phyloP scores from a whole-genome alignment of 2,113 vertebrate genomes.

The Sitta europaea region DNA sequence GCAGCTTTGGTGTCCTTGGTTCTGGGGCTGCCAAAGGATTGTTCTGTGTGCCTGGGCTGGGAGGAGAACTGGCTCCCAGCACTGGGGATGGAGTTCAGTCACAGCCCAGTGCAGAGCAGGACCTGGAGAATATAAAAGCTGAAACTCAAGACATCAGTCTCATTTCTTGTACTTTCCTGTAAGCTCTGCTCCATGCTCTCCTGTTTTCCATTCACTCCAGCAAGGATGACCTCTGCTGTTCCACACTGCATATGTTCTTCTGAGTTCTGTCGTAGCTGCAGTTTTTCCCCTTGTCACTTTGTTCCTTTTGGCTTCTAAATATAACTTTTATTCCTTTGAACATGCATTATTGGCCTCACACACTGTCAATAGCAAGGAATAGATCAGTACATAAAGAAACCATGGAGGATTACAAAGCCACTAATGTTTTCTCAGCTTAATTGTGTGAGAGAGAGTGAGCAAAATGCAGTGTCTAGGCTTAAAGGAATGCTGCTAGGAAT shows the following conservation, averaged over 20 bases:
- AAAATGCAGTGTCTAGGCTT: neutral
- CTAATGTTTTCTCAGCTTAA: constrained; percentile 2
- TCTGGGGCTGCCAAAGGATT: too few species aligned
- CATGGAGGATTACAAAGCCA: neutral
- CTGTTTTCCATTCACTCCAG: neutral
- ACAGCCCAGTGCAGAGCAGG: too few species aligned
- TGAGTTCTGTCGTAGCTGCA: neutral
- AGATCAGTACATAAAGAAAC: neutral
- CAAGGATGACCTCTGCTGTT: neutral
- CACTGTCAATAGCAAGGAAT: neutral
- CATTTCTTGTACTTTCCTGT: neutral
- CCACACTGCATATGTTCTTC: neutral
- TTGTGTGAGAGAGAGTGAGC: neutral
- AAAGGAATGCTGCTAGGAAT: neutral
- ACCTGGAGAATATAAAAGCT: neutral
- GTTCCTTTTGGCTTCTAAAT: constrained; percentile 15
- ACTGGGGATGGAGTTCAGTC: too few species aligned
- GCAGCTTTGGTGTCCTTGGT: too few species aligned
- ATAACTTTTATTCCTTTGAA: neutral
- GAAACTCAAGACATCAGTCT: neutral
- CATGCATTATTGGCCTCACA: neutral
- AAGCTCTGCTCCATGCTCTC: neutral
- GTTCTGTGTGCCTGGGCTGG: too few species aligned
- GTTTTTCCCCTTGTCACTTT: neutral
- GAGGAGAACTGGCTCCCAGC: too few species aligned